Evolutionary conservation across 2,888 invertebrate species (phyloP).

Genomic region (Tenthredo distinguenda): DNA sequence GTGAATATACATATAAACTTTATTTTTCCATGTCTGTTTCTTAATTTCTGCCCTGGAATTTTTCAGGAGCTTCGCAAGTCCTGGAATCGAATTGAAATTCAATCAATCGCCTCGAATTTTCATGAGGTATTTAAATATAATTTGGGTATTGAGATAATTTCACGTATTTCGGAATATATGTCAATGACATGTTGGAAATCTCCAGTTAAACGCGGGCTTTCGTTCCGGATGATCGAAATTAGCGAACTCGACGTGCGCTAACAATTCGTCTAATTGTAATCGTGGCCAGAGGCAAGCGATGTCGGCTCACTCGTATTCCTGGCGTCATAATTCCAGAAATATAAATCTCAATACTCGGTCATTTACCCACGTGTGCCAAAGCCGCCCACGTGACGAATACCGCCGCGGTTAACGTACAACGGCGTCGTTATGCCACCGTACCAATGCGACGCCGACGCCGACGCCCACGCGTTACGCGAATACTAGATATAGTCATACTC

Average conservation of each 20-base stretch:
- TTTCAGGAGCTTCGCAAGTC: neutral
- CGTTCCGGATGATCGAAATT: neutral
- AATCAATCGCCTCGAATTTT: neutral
- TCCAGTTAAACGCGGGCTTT: neutral
- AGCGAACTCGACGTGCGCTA: neutral
- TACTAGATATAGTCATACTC: no score
- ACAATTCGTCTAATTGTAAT: conserved; percentile 47
- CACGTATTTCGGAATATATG: neutral
- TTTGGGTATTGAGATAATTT: neutral
- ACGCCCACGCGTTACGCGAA: neutral
- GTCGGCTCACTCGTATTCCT: conserved; percentile 23
- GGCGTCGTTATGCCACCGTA: conserved; percentile 31
- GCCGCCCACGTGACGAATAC: conserved; percentile 36
- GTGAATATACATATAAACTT: no score
- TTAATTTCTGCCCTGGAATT: neutral
- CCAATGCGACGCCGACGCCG: neutral
- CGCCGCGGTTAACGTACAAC: neutral
- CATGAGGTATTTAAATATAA: neutral
- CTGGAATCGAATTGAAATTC: neutral
- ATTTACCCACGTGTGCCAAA: conserved; percentile 35
- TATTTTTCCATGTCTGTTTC: neutral
- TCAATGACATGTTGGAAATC: neutral
- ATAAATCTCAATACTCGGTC: conserved; percentile 43
- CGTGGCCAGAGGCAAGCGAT: conserved; percentile 2
- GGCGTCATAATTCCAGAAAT: conserved; percentile 42